Evolutionary conservation across 2,797 vertebrate genomes (phyloP), one percentile per base, ranked within the genome.

Genomic region (Craterocephalus amniculus): DNA sequence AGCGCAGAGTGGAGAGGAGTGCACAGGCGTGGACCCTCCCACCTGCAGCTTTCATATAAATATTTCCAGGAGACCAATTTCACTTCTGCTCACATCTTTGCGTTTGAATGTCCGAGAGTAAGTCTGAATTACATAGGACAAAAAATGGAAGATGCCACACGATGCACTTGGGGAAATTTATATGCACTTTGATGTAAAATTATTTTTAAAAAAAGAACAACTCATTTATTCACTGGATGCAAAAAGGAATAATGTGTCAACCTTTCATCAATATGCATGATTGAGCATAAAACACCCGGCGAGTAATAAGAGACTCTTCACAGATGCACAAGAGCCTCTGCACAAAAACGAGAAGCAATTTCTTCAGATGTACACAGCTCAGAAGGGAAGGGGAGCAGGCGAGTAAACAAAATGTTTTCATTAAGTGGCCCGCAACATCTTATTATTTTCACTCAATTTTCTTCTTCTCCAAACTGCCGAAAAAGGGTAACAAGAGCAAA

Each of bases 241-340:
- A 85, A 76, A 76, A 80, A 79, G 60, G 67, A 87, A 81, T 82
- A 67, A 66, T 54, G 70, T 85, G 80, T 88, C 83, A 86, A 67
- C 74, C 67, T 86, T 85, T 87, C 83, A 86, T 90, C 79, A 88
- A 78, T 83, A 86, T 84, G 81, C 84, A 88, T 85, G 83, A 84
- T 79, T 85, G 74, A 90, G 78, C 87, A 88, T 86, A 76, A 85
- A 85, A 87, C 63, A 55, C 72, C 56, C 70, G 27, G 78, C 78
- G 38, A 76, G 83, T 72, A 86, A 91, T 76, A 78, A 77, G 67
- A 86, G 76, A 80, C 79, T 78, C 60, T 81, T 88, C 70, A 74
- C 40, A 36, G 62, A 58, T 34, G 68, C 58, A 56, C 67, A 67
- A n/a, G 55, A 76, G 78, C 72, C 74, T 69, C 64, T 67, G 68